Evolutionary conservation across 2,888 invertebrate species (phyloP), one percentile per base, ranked within the genome.

Genomic region (Parnassius apollo): DNA sequence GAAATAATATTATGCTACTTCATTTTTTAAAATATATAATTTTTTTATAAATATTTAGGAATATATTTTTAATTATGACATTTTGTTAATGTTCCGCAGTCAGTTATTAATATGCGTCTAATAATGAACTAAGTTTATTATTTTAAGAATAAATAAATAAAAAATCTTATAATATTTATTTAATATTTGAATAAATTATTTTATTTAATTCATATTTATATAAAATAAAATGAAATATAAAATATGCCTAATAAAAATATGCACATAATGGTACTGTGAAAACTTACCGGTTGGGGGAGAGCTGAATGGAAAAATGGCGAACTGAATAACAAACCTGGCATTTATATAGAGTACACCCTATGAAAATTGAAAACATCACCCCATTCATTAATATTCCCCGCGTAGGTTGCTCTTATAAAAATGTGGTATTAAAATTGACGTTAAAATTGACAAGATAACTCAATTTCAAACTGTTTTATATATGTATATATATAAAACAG

Each of bases 361-460:
- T 72, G 74, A 84, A 82, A 85, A 86, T 79, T 72, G 74, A 84
- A 82, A 85, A 86, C 79, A 86, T 74, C 73, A 70, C 76, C 76
- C 80, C 85, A 88, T 85, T 82, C 71, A 84, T 91, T 88, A 91
- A 90, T 91, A 91, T 91, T 91, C 91, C 83, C 84, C 86, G 78
- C 83, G 78, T 74, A 71, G 70, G 70, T 75, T 79, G 76, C 73
- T 73, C 76, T 76, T 75, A 74, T 76, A 71, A 73, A 71, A 72
- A 35, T 35, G 72, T 71, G 76, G 72, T 68, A 74, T 77, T 70
- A 77, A 82, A 89, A 91, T 88, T 91, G 91, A 90, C 91, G 86
- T n/a, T n/a, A n/a, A n/a, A n/a, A n/a, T n/a, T n/a, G n/a, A n/a
- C n/a, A n/a, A n/a, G n/a, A n/a, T n/a, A n/a, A n/a, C n/a, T n/a